Evolutionary conservation across 1,140 invertebrate genomes (phyloP).

Genomic region (Camponotus vicinus): DNA sequence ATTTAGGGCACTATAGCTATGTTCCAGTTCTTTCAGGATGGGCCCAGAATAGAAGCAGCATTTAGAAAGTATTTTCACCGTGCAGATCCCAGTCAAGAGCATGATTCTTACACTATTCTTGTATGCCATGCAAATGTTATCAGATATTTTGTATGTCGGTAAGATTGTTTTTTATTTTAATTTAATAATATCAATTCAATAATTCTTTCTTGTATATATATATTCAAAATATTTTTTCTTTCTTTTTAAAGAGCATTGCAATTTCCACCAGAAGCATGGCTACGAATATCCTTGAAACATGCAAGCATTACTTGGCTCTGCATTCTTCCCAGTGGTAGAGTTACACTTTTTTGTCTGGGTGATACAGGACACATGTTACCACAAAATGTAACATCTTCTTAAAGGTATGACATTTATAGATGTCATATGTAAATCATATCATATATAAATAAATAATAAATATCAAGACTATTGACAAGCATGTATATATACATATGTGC

Average conservation of each 20-base stretch:
- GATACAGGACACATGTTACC: conserved; percentile 96
- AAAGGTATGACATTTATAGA: conserved; percentile 35
- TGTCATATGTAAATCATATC: background rate
- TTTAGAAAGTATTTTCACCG: conserved; percentile 98
- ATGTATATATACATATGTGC: background rate
- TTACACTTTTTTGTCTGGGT: conserved; percentile 92
- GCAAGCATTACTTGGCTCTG: conserved; percentile 97
- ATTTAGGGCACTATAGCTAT: conserved; percentile 33
- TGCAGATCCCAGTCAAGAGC: conserved; percentile 92
- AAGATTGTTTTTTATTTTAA: conserved; percentile 51
- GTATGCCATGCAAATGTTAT: conserved; percentile 99
- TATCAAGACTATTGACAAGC: background rate
- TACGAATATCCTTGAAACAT: conserved; percentile 96
- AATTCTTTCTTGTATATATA: background rate
- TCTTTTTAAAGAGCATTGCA: conserved; percentile 94
- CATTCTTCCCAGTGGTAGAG: conserved; percentile 94
- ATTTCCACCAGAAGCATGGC: conserved; percentile 98
- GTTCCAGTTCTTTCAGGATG: conserved; percentile 95
- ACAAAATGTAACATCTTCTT: conserved; percentile 88
- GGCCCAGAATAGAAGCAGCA: conserved; percentile 98
- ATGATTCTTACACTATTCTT: conserved; percentile 96
- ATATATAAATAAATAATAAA: conserved; percentile 5
- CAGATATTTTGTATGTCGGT: conserved; percentile 98
- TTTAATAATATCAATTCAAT: background rate
- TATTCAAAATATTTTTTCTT: conserved; percentile 41